Evolutionary conservation across 2,113 vertebrate genomes (phyloP).

Genomic region (Orthochromis malagaraziensis): DNA sequence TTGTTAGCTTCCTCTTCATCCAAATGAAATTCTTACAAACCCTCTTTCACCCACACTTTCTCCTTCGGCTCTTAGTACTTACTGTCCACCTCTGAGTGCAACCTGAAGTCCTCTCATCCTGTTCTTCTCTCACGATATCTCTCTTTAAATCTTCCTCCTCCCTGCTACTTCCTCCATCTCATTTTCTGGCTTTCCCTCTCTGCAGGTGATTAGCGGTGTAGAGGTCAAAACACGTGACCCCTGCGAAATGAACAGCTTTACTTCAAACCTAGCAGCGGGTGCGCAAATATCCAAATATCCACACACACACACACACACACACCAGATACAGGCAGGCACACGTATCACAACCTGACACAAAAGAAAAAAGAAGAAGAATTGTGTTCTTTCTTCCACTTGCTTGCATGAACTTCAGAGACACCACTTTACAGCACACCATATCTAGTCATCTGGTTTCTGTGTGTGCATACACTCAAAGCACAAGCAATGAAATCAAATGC

Average conservation of each 20-base stretch:
- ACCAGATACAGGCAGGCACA: neutral
- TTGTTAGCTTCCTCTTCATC: neutral
- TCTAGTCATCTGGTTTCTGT: neutral
- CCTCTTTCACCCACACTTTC: neutral
- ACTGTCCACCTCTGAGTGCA: neutral
- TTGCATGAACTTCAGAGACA: neutral
- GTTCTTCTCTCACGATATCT: neutral
- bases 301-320: neutral
- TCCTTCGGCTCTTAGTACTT: neutral
- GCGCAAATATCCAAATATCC: neutral
- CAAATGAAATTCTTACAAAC: neutral
- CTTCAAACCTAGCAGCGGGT: neutral
- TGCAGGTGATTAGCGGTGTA: slow-evolving; percentile 29
- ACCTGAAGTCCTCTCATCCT: neutral
- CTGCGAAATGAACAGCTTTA: slow-evolving; percentile 29
- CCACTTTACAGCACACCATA: neutral
- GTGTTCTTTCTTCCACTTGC: neutral
- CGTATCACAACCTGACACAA: neutral
- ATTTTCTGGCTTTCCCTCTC: neutral
- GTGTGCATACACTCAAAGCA: neutral
- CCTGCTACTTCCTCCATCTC: neutral
- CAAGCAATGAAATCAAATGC: neutral
- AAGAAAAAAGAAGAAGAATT: neutral
- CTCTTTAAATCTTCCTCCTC: neutral
- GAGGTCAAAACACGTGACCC: slow-evolving; percentile 39